Evolutionary conservation across 2,113 vertebrate species (phyloP).

Genomic region (Plestiodon gilberti): DNA sequence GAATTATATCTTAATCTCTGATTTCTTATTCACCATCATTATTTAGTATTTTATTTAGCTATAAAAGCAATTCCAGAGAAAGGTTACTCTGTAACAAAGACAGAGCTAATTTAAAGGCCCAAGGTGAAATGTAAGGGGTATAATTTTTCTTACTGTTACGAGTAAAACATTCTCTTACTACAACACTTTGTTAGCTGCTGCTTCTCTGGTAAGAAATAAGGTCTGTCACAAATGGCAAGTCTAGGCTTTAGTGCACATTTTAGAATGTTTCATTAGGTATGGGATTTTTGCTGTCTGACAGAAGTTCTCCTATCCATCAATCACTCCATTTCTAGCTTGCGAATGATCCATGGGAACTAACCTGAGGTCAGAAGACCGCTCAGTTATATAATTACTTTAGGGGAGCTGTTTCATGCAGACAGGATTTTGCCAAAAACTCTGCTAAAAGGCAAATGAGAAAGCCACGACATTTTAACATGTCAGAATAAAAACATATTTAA

Average conservation of each 20-base stretch:
- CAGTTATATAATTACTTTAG: conserved; percentile 69
- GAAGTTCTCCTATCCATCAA: conserved; percentile 59
- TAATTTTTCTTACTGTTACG: conserved; percentile 32
- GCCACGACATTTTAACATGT: background rate
- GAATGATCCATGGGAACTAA: conserved; percentile 59
- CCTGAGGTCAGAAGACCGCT: conserved; percentile 54
- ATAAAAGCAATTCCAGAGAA: background rate
- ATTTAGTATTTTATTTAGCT: background rate
- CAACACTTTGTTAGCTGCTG: conserved; percentile 43
- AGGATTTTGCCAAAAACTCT: conserved; percentile 52
- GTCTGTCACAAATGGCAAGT: conserved; percentile 43
- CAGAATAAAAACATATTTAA: background rate
- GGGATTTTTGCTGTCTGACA: conserved; percentile 46
- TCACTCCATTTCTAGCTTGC: conserved; percentile 47
- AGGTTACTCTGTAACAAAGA: background rate
- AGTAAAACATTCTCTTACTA: conserved; percentile 50
- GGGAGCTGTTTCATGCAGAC: conserved; percentile 54
- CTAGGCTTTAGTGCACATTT: conserved; percentile 42
- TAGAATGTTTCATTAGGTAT: conserved; percentile 59
- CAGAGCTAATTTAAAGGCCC: conserved; percentile 5
- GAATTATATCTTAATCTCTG: background rate
- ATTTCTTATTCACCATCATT: background rate
- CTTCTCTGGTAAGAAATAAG: conserved; percentile 49
- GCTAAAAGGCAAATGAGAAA: conserved; percentile 38
- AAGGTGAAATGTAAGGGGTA: conserved; percentile 34